Conservation (phyloP, 2,888 invertebrate species). For the Chrysolina haemoptera region DNA sequence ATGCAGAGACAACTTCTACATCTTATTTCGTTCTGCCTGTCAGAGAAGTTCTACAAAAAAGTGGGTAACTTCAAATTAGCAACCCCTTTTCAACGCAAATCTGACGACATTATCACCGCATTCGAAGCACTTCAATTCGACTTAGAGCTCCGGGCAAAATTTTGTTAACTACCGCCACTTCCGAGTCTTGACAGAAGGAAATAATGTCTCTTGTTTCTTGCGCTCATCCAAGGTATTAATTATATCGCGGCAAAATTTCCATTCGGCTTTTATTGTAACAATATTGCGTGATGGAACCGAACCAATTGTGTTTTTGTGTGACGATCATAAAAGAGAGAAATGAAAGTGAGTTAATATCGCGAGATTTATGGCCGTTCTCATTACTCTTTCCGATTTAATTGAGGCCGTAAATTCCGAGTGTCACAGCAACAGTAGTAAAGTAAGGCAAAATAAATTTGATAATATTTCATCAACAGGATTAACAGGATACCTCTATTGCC, state of each 20-base stretch:
- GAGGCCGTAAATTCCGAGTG: constrained; percentile 37
- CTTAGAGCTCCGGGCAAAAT: background rate
- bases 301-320: constrained; percentile 22
- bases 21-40: background rate
- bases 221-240: constrained; percentile 3
- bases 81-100: constrained; percentile 6
- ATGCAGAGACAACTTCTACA: too few species aligned
- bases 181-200: background rate
- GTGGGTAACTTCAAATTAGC: background rate
- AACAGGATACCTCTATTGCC: constrained; percentile 15
- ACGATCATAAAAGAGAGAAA: constrained; percentile 38
- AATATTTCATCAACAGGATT: constrained; percentile 35
- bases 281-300: constrained; percentile 12
- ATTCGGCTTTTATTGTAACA: constrained; percentile 16
- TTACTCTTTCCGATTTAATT: constrained; percentile 47
- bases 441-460: constrained; percentile 34
- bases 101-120: background rate
- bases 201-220: constrained; percentile 13
- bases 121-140: constrained; percentile 13
- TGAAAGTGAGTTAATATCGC: constrained; percentile 44
- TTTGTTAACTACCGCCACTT: background rate
- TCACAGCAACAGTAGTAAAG: constrained; percentile 30
- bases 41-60: background rate
- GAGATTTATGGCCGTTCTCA: constrained; percentile 42
- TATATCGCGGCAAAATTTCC: constrained; percentile 5